These are phyloP conservation scores for Fulica atra DNA, from an alignment of 2,113 vertebrate species.

Conservation along the genomic window DNA sequence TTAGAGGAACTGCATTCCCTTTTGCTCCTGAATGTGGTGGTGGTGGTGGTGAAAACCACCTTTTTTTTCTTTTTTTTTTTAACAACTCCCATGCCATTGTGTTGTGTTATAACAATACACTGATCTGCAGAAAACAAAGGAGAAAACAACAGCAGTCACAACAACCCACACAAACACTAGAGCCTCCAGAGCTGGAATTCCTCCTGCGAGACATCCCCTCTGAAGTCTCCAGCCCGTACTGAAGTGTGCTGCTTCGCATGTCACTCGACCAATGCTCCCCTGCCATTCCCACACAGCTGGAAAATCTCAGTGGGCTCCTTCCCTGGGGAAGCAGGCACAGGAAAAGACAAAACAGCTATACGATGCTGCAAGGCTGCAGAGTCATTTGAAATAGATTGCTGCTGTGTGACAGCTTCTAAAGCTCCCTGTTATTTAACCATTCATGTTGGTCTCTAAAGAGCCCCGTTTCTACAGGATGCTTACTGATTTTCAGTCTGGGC, in stretches of 20 bases:
- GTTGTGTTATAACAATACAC: background rate
- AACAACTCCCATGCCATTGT: background rate
- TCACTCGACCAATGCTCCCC: background rate
- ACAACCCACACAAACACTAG: background rate
- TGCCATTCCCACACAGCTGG: background rate
- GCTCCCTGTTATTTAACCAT: background rate
- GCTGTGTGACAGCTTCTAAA: background rate
- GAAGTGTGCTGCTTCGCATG: background rate
- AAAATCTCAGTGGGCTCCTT: conserved; percentile 9
- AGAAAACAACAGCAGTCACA: background rate
- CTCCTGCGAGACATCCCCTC: background rate
- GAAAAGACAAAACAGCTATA: background rate
- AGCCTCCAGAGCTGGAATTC: background rate
- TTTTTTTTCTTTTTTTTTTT: background rate
- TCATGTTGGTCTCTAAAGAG: background rate
- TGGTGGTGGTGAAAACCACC: too few relatives aligned
- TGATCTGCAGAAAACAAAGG: conserved; percentile 13
- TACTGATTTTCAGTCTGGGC: background rate
- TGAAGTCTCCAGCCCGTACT: background rate
- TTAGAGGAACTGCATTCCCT: background rate
- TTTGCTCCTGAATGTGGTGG: background rate
- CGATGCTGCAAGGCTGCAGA: background rate
- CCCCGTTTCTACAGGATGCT: background rate
- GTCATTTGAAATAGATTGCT: background rate
- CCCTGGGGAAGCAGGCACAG: background rate